Conservation (phyloP, 2,113 vertebrate species). For the Amphiprion ocellaris region DNA sequence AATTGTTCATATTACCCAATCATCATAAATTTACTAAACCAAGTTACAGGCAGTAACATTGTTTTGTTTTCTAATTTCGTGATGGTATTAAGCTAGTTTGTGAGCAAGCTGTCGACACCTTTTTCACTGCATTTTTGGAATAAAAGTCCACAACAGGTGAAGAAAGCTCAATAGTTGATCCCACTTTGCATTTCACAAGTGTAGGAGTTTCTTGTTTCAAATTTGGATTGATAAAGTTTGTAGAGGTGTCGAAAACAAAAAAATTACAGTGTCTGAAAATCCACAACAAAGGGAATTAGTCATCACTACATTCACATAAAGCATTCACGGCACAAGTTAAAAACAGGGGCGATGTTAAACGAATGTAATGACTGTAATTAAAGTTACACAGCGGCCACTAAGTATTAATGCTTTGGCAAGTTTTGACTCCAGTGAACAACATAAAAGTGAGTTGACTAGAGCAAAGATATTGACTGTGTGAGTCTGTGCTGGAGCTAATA, state of each 20-base stretch:
- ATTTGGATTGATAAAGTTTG: background rate
- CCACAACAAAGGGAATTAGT: slow-evolving; percentile 37
- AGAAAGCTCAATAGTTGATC: background rate
- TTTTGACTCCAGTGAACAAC: background rate
- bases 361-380: slow-evolving; percentile 13
- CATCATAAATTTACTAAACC: background rate
- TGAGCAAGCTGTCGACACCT: too few species aligned
- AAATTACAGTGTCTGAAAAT: slow-evolving; percentile 23
- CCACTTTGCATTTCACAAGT: background rate
- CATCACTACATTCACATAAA: slow-evolving; percentile 25
- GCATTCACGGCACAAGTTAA: slow-evolving; percentile 6
- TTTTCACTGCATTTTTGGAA: background rate
- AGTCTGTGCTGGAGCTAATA: background rate
- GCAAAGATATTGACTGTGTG: background rate
- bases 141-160: background rate
- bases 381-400: background rate
- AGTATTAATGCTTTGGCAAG: background rate
- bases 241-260: background rate
- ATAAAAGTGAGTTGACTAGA: background rate
- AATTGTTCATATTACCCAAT: background rate
- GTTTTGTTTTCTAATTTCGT: background rate
- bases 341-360: background rate
- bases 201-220: background rate
- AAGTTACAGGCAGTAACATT: too few species aligned
- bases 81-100: background rate